Evolutionary conservation across 2,113 vertebrate species (phyloP), one percentile per base, ranked within the genome.

Genomic region (Syngnathus scovelli): DNA sequence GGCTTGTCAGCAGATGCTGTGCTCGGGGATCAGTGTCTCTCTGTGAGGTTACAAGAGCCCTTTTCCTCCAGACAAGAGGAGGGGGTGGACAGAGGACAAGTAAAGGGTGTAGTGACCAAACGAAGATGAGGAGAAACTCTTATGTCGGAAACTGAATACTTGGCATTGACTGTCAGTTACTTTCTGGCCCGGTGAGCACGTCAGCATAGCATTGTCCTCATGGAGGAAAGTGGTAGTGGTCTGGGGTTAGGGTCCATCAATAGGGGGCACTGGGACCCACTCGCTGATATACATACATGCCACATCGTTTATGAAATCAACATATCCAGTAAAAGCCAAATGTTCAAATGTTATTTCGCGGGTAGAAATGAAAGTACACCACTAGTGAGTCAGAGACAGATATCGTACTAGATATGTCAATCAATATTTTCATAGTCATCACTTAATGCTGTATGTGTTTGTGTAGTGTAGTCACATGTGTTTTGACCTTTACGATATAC

Each of bases 1-100:
- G 81, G 78, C 82, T 92, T 93, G 88, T 91, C 91, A 94, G 84
- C 86, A 93, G 93, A 92, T 89, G 84, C 93, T 92, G 89, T 89
- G 83, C 87, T 86, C 81, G 75, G 81, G 87, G 90, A 92, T 92
- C 87, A 85, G 84, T 89, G 83, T 73, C 78, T 89, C 77, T 74
- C 77, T 92, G 82, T 83, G 88, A 67, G 79, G 83, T 72, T 85
- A 88, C 85, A 85, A 83, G 85, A 88, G 84, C 79, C 71, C 80
- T 78, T 85, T 90, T 82, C 84, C 87, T 81, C 78, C 77, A 88
- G 89, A 83, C 86, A 87, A 85, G 71, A 82, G 77, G 83, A 67
- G 67, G 1, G 3, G 8, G 62, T 13, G 61, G 38, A 55, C 39
- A 79, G 75, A 78, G 77, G 83, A 85, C 69, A 71, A 82, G 85